A percentile compares a stretch with the other conserved stretches of the same genome.
phyloP scores from a whole-genome alignment of 92 coral and sea anemone genomes.

The Muricea muricata region DNA sequence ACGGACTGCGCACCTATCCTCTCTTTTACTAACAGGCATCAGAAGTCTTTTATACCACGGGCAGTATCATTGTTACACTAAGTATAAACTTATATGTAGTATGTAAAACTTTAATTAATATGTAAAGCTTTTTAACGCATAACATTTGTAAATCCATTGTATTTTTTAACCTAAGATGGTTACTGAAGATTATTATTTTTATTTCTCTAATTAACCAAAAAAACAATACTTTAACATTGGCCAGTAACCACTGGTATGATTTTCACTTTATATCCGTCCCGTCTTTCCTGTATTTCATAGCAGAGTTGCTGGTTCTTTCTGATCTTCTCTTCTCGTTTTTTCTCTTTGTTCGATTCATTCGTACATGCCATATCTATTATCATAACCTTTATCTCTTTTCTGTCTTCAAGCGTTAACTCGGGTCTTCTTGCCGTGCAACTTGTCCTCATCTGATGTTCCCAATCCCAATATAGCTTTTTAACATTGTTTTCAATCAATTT shows the following conservation, averaged over 20 bases:
- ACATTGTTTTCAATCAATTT: not conserved
- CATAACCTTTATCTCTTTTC: not conserved
- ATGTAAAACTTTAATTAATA: too few relatives aligned
- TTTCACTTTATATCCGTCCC: conserved; percentile 23
- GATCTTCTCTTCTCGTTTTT: conserved; percentile 32
- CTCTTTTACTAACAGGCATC: too few relatives aligned
- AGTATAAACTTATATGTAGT: too few relatives aligned
- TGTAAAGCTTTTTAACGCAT: too few relatives aligned
- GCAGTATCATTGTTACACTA: too few relatives aligned
- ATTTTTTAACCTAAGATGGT: too few relatives aligned
- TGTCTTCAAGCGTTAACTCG: conserved; percentile 17
- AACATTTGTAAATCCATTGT: too few relatives aligned
- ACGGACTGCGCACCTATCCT: too few relatives aligned
- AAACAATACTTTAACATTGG: too few relatives aligned
- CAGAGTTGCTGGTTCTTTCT: conserved; percentile 31
- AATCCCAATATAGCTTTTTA: conserved; percentile 33
- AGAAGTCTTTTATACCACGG: too few relatives aligned
- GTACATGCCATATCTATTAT: conserved; percentile 23
- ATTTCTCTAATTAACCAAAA: too few relatives aligned
- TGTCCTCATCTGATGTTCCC: conserved; percentile 5
- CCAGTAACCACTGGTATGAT: conserved; percentile 22
- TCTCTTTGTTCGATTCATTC: not conserved
- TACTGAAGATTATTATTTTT: too few relatives aligned
- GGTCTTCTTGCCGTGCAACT: conserved; percentile 21
- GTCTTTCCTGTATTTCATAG: conserved; percentile 34